A percentile compares a stretch with the other conserved stretches of the same genome.
phyloP scores from a whole-genome alignment of 2,797 vertebrate species.

The Rhadinocentrus ornatus region DNA sequence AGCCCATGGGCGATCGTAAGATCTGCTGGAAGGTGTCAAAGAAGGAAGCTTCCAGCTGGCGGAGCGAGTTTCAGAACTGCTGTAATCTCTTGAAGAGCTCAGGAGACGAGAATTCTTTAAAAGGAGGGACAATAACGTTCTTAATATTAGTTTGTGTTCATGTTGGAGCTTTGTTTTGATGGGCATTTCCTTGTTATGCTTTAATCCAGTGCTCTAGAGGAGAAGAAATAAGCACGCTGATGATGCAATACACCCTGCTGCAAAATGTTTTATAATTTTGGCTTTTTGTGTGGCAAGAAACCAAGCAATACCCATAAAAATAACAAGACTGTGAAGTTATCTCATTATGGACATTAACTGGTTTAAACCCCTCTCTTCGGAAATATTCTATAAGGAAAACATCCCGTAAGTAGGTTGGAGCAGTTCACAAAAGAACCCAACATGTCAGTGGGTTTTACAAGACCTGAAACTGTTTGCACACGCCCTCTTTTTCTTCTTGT shows the following conservation, averaged over 20 bases:
- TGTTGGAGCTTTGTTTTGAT: neutral
- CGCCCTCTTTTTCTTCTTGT: neutral
- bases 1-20: conserved; percentile 83
- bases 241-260: neutral
- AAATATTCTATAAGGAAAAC: neutral
- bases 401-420: neutral
- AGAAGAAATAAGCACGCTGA: neutral
- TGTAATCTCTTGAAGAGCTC: conserved; percentile 84
- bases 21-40: conserved; percentile 79
- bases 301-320: neutral
- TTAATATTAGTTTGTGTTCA: neutral
- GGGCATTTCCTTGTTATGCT: neutral
- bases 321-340: neutral
- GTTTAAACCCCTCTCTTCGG: neutral
- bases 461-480: neutral
- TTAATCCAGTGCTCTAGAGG: neutral
- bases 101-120: conserved; percentile 82
- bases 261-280: neutral
- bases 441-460: conserved; percentile 2
- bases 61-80: conserved; percentile 79
- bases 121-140: neutral
- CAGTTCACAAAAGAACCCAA: neutral
- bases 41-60: conserved; percentile 86
- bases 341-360: neutral
- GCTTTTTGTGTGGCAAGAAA: neutral